Evolutionary conservation across 2,888 invertebrate species (phyloP).

Genomic region (Drosophila mercatorum): DNA sequence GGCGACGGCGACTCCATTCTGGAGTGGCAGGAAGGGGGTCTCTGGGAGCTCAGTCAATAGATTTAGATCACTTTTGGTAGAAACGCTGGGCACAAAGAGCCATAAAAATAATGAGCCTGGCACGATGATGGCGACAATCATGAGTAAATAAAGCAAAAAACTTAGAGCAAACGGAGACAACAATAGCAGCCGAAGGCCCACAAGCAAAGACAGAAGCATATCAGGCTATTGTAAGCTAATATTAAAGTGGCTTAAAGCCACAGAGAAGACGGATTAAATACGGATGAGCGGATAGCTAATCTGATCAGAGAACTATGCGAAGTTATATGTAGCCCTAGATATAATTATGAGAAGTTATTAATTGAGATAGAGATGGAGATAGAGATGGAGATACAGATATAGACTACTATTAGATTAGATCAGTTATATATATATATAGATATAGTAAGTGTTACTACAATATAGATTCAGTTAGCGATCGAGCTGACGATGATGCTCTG

Average conservation of each 20-base stretch:
- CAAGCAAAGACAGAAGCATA: slow-evolving; percentile 10
- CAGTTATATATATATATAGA: too few species aligned
- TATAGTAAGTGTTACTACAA: background rate
- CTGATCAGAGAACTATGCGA: background rate
- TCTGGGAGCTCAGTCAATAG: slow-evolving; percentile 71
- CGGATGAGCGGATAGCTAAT: background rate
- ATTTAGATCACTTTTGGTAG: slow-evolving; percentile 72
- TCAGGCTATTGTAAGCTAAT: slow-evolving; percentile 11
- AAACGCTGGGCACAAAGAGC: slow-evolving; percentile 57
- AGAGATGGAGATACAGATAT: slow-evolving; percentile 1
- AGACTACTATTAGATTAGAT: background rate
- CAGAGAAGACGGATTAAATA: slow-evolving; percentile 1
- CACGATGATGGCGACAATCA: slow-evolving; percentile 75
- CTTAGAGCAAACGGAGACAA: slow-evolving; percentile 9
- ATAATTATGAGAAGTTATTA: too few species aligned
- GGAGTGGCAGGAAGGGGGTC: slow-evolving; percentile 14
- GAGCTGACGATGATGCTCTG: slow-evolving; percentile 22
- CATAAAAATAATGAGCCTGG: slow-evolving; percentile 74
- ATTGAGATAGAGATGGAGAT: slow-evolving; percentile 1
- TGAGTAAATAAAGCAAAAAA: slow-evolving; percentile 44
- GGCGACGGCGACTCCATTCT: slow-evolving; percentile 6
- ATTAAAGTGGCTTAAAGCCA: background rate
- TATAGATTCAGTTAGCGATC: slow-evolving; percentile 4
- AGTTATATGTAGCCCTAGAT: too few species aligned
- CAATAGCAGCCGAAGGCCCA: slow-evolving; percentile 13